Conservation (phyloP, 2,797 vertebrate species). For the Gouania willdenowi region DNA sequence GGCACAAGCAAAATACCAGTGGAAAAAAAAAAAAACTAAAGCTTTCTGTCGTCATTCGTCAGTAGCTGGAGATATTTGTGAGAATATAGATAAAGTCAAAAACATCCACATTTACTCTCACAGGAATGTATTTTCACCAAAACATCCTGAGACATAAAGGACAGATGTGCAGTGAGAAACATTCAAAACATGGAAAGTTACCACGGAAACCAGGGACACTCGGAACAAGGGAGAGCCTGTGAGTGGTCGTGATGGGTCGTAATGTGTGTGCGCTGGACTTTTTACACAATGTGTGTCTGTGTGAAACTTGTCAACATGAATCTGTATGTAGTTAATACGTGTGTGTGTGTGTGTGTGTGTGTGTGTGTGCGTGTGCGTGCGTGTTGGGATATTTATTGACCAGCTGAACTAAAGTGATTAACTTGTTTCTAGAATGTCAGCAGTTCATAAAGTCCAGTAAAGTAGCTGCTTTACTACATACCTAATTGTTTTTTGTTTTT, state of each 20-base stretch:
- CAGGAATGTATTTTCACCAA: slow-evolving; percentile 10
- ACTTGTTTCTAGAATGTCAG: slow-evolving; percentile 41
- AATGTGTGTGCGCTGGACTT: slow-evolving; percentile 1
- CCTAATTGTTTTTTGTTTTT: slow-evolving; percentile 49
- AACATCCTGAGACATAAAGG: slow-evolving; percentile 12
- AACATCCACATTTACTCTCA: slow-evolving; percentile 1
- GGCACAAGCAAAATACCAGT: slow-evolving; percentile 53
- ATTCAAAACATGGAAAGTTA: slow-evolving; percentile 30
- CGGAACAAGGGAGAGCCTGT: slow-evolving; percentile 8
- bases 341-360: too few species aligned
- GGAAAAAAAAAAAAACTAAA: too few species aligned
- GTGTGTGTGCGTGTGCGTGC: slow-evolving; percentile 13
- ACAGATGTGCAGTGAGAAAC: slow-evolving; percentile 43
- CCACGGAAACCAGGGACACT: slow-evolving; percentile 9
- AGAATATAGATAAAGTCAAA: slow-evolving; percentile 30
- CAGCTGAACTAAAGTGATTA: slow-evolving; percentile 51
- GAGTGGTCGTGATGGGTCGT: slow-evolving; percentile 14
- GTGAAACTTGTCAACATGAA: too few species aligned
- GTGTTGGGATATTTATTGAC: slow-evolving; percentile 22
- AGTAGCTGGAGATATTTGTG: slow-evolving; percentile 60
- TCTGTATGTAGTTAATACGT: too few species aligned
- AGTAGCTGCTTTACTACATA: slow-evolving; percentile 14
- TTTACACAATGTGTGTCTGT: background rate
- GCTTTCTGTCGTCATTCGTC: slow-evolving; percentile 56
- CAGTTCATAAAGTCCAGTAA: slow-evolving; percentile 26